Percentiles rank a stretch among this genome's conserved stretches.
phyloP scores from a whole-genome alignment of 2,797 vertebrate genomes.

The Coreius guichenoti region DNA sequence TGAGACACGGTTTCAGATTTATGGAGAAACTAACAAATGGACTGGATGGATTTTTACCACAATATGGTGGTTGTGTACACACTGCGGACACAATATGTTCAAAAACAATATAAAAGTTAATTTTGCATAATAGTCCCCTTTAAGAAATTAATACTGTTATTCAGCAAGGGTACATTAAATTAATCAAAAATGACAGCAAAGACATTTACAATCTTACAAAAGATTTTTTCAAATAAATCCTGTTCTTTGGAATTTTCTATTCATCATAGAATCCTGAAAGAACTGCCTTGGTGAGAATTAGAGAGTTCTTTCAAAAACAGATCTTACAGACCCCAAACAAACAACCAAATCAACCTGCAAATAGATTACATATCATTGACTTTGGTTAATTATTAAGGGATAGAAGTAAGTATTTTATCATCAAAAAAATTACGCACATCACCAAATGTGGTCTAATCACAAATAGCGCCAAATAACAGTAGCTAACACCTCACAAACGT shows the following conservation, averaged over 20 bases:
- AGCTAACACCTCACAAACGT: slow-evolving; percentile 2
- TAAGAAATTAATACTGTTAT: background rate
- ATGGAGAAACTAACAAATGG: background rate
- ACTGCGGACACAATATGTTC: background rate
- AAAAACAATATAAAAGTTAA: background rate
- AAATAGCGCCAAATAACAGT: background rate
- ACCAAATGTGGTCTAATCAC: background rate
- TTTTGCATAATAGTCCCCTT: background rate
- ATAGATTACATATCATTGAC: background rate
- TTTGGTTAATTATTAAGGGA: background rate
- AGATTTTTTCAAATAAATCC: no score
- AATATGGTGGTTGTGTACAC: no score
- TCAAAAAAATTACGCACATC: slow-evolving; percentile 3
- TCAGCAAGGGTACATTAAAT: background rate
- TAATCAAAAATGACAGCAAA: background rate
- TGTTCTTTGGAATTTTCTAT: background rate
- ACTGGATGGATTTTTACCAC: no score
- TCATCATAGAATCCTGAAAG: background rate
- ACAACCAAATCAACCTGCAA: background rate
- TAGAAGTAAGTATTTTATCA: background rate
- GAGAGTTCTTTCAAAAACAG: background rate
- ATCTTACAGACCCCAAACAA: background rate
- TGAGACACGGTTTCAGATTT: background rate
- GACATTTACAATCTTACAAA: background rate
- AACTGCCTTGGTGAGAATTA: background rate